Conservation (phyloP, 1,140 invertebrate genomes). For the Babylonia areolata region DNA sequence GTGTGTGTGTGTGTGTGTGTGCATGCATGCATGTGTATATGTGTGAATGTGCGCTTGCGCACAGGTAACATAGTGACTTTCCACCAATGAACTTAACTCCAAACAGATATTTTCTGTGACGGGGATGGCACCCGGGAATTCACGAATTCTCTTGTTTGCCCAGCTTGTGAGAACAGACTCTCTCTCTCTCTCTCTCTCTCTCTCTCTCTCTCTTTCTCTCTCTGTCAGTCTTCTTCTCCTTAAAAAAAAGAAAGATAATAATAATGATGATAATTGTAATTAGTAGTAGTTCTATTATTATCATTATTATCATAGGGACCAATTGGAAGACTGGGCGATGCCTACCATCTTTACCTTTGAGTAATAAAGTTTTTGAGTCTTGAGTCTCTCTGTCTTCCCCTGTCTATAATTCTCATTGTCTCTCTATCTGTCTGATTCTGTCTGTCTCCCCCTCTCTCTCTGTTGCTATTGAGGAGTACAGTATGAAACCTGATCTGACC, state of each 20-base stretch:
- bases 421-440: neutral
- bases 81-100: neutral
- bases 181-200: neutral
- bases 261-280: no score
- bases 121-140: slow-evolving; percentile 73
- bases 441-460: neutral
- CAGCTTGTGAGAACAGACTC: slow-evolving; percentile 65
- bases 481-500: no score
- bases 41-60: neutral
- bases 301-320: no score
- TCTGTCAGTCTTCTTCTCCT: no score
- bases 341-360: neutral
- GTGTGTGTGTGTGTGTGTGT: neutral
- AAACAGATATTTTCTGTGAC: slow-evolving; percentile 72
- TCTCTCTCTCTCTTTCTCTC: neutral
- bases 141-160: slow-evolving; percentile 67
- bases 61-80: neutral
- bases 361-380: no score
- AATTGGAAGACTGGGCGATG: no score
- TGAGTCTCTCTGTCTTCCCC: neutral
- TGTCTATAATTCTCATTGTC: neutral
- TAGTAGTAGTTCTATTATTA: no score
- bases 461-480: no score
- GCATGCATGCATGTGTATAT: neutral
- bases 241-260: no score